These are phyloP conservation scores for Petromus typicus DNA, from an alignment of 2,113 vertebrate species.

Conservation along the genomic window DNA sequence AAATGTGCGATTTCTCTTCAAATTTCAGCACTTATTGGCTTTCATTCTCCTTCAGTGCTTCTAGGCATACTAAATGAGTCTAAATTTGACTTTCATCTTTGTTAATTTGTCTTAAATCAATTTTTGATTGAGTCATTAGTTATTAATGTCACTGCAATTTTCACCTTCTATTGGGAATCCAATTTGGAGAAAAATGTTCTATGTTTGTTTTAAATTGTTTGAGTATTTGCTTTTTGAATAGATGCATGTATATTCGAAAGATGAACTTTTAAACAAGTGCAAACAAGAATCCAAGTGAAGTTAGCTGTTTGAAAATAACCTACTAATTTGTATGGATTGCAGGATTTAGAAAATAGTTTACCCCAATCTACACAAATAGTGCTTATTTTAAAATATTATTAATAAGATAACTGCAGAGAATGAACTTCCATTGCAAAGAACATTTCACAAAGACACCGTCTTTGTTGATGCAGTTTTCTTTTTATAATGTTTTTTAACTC, in stretches of 20 bases:
- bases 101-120: slow-evolving; percentile 73
- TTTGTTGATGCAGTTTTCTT: neutral
- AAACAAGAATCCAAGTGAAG: slow-evolving; percentile 33
- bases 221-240: slow-evolving; percentile 60
- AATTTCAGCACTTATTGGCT: slow-evolving; percentile 4
- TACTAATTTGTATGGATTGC: slow-evolving; percentile 35
- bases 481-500: neutral
- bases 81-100: slow-evolving; percentile 68
- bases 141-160: slow-evolving; percentile 66
- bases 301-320: slow-evolving; percentile 39
- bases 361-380: neutral
- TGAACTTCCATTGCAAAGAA: neutral
- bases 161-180: slow-evolving; percentile 41
- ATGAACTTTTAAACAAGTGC: neutral
- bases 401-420: neutral
- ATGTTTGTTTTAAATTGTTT: slow-evolving; percentile 52
- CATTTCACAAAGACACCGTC: neutral
- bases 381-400: neutral
- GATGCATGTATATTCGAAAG: neutral
- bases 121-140: slow-evolving; percentile 77
- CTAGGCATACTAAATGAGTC: slow-evolving; percentile 50
- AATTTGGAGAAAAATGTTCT: slow-evolving; percentile 54
- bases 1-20: neutral
- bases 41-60: neutral
- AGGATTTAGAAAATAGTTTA: slow-evolving; percentile 39